A percentile compares a stretch with the other conserved stretches of the same genome.
Conservation (phyloP, 2,888 invertebrate species). For the Chalcosyrphus nemorum region DNA sequence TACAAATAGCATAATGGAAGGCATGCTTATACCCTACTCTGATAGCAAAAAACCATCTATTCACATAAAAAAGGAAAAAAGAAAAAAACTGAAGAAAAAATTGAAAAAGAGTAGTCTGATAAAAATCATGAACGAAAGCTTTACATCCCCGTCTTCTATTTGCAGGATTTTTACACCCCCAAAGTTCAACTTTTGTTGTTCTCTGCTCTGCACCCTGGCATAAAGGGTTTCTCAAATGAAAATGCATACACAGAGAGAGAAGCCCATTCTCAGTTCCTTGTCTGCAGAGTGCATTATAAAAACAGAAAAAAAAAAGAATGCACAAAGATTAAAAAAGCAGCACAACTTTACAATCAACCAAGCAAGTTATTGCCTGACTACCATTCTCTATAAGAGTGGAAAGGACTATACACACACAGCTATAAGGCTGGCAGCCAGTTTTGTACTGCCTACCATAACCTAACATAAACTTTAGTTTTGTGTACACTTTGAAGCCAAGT, state of each 20-base stretch:
- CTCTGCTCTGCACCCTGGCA: conserved; percentile 17
- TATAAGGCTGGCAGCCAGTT: background rate
- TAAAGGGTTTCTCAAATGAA: conserved; percentile 27
- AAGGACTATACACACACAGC: background rate
- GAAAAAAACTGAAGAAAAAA: conserved; percentile 35
- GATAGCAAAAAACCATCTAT: conserved; percentile 49
- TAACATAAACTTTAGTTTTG: conserved; percentile 66
- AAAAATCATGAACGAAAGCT: conserved; percentile 60
- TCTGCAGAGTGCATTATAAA: conserved; percentile 61
- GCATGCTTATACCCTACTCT: conserved; percentile 32
- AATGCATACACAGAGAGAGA: conserved; percentile 45
- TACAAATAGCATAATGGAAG: conserved; percentile 29
- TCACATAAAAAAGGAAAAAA: conserved; percentile 24
- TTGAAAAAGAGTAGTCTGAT: conserved; percentile 56
- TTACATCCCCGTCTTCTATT: conserved; percentile 36
- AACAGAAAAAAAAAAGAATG: conserved; percentile 18
- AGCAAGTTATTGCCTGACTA: conserved; percentile 69
- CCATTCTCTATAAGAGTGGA: conserved; percentile 29
- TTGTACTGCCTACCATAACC: conserved; percentile 52
- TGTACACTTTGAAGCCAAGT: conserved; percentile 48
- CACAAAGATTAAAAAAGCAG: conserved; percentile 24
- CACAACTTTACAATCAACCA: conserved; percentile 56
- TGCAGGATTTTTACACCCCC: conserved; percentile 6
- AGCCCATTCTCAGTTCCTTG: conserved; percentile 30
- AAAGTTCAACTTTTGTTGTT: conserved; percentile 65